phyloP scores from a whole-genome alignment of 1,140 invertebrate genomes.

The Schmidtea mediterranea region DNA sequence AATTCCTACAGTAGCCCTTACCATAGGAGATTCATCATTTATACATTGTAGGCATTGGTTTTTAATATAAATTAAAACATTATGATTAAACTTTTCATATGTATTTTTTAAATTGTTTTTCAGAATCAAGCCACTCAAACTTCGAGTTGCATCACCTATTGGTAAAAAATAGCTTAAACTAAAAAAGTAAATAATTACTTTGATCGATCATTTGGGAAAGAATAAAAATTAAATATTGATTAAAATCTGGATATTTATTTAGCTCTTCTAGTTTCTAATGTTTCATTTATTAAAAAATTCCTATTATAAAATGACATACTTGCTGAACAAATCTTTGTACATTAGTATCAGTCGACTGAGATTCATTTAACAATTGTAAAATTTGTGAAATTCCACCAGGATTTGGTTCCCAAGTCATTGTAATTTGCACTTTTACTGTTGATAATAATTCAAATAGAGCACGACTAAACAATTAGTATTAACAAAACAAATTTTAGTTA shows the following conservation, averaged over 20 bases:
- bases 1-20: not conserved
- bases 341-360: constrained; percentile 3
- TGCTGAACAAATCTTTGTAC: constrained; percentile 3
- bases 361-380: constrained; percentile 5
- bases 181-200: constrained; percentile 30
- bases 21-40: not conserved
- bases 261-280: constrained; percentile 45
- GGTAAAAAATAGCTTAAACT: constrained; percentile 5
- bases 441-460: too few species aligned
- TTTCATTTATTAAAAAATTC: constrained; percentile 45
- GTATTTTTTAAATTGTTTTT: not conserved
- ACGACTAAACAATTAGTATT: too few species aligned
- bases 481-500: too few species aligned
- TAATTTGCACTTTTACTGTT: too few species aligned
- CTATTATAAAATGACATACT: not conserved
- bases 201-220: constrained; percentile 69
- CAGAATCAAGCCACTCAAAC: not conserved
- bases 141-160: not conserved
- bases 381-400: too few species aligned
- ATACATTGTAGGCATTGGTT: not conserved
- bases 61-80: not conserved
- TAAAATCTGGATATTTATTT: constrained; percentile 92
- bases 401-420: too few species aligned
- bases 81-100: not conserved
- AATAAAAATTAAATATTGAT: constrained; percentile 93